Base-by-base conservation (phyloP, 1,140 invertebrate genomes). In the Hyles vespertilio region DNA sequence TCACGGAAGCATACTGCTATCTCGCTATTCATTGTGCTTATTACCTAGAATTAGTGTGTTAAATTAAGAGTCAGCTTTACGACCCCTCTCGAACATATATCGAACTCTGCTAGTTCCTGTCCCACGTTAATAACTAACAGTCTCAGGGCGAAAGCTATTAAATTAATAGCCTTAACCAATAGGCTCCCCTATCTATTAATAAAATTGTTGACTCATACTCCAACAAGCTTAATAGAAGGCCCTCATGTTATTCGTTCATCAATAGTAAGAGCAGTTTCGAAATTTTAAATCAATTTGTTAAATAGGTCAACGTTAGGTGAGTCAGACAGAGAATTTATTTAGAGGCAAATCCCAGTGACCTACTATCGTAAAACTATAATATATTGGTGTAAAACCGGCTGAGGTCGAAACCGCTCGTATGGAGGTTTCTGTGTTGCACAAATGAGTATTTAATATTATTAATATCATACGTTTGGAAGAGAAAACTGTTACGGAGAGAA, bases 301-400 rank as follows among this genome's bases (percentile, higher is more conserved):
- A 51, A 51, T 51, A 33, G 50, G n/a, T 33, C 50, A 51, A 34
- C 32, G 33, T 51, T 51, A 22, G 10, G 10, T 47, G 10, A n/a
- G 12, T 47, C 10, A 11, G 46, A 2, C 12, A 10, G 10, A 11
- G 10, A 47, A 47, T 22, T 47, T n/a, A 51, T 33, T 33, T 5
- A 33, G 36, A 40, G 8, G 5, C 66, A 66, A 68, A 70, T 65
- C 70, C 63, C 56, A 71, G 60, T 77, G 67, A 77, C 74, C 79
- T 64, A 67, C 51, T 69, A 74, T 62, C 69, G 63, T 59, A 72
- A 32, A 71, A 68, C 67, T 70, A 72, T 61, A 62, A 67, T 72
- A 69, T 43, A 69, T 63, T 62, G 59, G 56, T 65, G 59, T 67
- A 73, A 74, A 78, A 81, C 77, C 72, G 70, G 72, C 65, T 65